Conservation (phyloP, 2,113 vertebrate species). For the Alectura lathami region DNA sequence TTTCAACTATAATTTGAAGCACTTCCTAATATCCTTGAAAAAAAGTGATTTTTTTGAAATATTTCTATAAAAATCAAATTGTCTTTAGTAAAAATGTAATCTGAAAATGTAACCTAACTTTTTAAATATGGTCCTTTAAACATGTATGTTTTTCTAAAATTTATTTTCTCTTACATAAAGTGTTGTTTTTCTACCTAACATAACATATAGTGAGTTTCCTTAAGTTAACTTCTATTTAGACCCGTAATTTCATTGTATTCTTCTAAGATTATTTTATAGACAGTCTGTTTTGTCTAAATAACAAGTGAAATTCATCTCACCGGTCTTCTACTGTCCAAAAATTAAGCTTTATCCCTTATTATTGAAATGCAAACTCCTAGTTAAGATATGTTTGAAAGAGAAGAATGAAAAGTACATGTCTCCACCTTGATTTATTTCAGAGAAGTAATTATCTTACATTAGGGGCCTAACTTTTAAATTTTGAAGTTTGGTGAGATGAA, state of each 20-base stretch:
- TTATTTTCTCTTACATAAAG: not conserved
- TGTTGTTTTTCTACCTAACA: not conserved
- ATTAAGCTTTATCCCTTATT: not conserved
- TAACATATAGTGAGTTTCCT: not conserved
- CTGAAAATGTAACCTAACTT: not conserved
- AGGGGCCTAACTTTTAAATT: not conserved
- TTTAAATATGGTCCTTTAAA: not conserved
- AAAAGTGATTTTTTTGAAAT: not conserved
- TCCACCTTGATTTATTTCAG: not conserved
- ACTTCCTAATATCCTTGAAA: not conserved
- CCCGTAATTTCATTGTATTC: not conserved
- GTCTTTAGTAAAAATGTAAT: not conserved
- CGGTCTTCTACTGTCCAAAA: not conserved
- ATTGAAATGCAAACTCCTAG: not conserved
- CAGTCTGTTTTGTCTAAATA: not conserved
- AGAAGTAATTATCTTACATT: not conserved
- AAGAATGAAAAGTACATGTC: not conserved
- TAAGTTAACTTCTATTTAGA: not conserved
- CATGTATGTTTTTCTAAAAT: rapidly evolving
- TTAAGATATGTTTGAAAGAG: not conserved
- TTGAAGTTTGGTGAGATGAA: not conserved
- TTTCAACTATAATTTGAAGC: not conserved
- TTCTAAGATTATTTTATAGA: not conserved
- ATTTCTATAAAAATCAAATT: not conserved
- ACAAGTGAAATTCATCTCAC: not conserved